These are phyloP conservation scores for Pseudomyrmex flavicornis DNA, from an alignment of 1,140 invertebrate species.

Conservation along the genomic window DNA sequence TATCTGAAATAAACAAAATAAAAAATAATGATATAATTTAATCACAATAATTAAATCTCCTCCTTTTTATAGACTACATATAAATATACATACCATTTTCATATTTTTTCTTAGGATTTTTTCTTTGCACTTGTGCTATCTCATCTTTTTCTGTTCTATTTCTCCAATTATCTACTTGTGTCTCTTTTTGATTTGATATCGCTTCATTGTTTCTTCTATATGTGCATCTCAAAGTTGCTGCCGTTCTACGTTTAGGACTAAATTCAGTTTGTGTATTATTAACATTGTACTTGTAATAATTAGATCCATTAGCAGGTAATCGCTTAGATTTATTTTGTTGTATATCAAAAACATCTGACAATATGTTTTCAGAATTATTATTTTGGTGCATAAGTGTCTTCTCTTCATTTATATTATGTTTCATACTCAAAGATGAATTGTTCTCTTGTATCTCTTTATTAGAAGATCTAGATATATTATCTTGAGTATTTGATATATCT, in stretches of 20 bases:
- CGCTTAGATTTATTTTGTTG: constrained; percentile 60
- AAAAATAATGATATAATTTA: background rate
- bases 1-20: constrained; percentile 73
- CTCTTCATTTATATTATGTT: constrained; percentile 14
- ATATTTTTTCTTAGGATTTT: constrained; percentile 71
- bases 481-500: constrained; percentile 18
- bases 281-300: constrained; percentile 54
- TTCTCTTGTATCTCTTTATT: constrained; percentile 20
- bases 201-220: constrained; percentile 63
- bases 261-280: constrained; percentile 27
- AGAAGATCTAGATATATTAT: constrained; percentile 21
- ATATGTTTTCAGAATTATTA: constrained; percentile 33
- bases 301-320: constrained; percentile 9
- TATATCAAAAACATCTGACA: constrained; percentile 51
- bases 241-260: constrained; percentile 26
- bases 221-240: constrained; percentile 37
- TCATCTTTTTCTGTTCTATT: constrained; percentile 63
- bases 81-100: constrained; percentile 70
- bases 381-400: constrained; percentile 16
- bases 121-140: constrained; percentile 62
- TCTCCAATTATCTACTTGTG: constrained; percentile 77
- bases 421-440: constrained; percentile 31
- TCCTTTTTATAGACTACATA: background rate
- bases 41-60: background rate
- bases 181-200: constrained; percentile 64